Evolutionary conservation across 1,140 invertebrate genomes (phyloP).

Genomic region (Cecropterus lyciades): DNA sequence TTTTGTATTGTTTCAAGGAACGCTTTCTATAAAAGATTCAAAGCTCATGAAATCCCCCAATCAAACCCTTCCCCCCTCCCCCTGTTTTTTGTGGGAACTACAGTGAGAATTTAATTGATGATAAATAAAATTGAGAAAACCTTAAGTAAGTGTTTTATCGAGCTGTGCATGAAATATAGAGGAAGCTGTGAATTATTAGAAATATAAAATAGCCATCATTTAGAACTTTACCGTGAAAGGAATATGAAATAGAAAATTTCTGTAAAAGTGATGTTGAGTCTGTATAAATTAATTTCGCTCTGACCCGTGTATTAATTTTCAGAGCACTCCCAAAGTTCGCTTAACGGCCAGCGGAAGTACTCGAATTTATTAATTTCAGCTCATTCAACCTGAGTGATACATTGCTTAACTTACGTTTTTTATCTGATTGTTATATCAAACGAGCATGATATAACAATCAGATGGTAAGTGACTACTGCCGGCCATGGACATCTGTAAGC

Average conservation of each 20-base stretch:
- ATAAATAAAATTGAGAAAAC: too few species aligned
- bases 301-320: conserved; percentile 74
- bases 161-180: not conserved
- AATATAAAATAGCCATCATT: conserved; percentile 52
- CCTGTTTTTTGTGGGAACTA: too few species aligned
- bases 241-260: conserved; percentile 69
- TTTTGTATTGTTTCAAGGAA: too few species aligned
- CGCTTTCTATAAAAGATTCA: too few species aligned
- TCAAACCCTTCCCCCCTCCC: too few species aligned
- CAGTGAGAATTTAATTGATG: too few species aligned
- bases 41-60: too few species aligned
- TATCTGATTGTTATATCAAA: too few species aligned
- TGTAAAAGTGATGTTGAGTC: conserved; percentile 61
- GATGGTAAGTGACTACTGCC: too few species aligned
- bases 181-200: conserved; percentile 29
- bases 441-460: too few species aligned
- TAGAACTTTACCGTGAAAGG: conserved; percentile 53
- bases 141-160: not conserved
- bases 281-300: conserved; percentile 72
- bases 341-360: conserved; percentile 63
- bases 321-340: conserved; percentile 71
- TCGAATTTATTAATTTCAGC: conserved; percentile 67
- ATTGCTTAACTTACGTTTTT: not conserved
- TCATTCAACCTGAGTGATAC: conserved; percentile 15
- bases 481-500: too few species aligned